A percentile compares a stretch with the other conserved stretches of the same genome.
Conservation (phyloP, 1,140 invertebrate species). For the Meloidogyne chitwoodi region DNA sequence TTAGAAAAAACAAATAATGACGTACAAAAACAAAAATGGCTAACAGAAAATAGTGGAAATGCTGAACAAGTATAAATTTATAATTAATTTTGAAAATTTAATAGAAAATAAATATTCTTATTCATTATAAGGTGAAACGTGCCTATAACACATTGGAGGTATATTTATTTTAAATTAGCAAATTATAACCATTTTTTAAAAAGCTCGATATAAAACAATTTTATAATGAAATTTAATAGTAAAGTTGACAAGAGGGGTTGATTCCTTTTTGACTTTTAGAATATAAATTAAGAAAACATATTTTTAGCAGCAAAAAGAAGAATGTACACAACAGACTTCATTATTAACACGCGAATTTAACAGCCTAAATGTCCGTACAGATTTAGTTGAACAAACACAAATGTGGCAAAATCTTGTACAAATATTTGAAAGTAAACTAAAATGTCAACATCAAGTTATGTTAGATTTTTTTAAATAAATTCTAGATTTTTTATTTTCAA, state of each 20-base stretch:
- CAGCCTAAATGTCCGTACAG: neutral
- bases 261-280: too few species aligned
- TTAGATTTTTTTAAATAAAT: neutral
- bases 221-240: neutral
- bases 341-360: constrained; percentile 17
- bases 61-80: constrained; percentile 19
- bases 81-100: neutral
- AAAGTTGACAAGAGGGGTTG: too few species aligned
- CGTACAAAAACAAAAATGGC: constrained; percentile 31
- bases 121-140: neutral
- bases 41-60: constrained; percentile 26
- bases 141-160: neutral
- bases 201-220: constrained; percentile 13
- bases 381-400: constrained; percentile 30
- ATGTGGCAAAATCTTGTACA: constrained; percentile 45
- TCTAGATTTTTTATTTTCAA: neutral
- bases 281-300: neutral
- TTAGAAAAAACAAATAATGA: constrained; percentile 21
- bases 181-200: neutral
- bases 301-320: constrained; percentile 15
- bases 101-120: neutral
- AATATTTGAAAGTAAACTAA: constrained; percentile 35
- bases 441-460: neutral
- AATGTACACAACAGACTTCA: constrained; percentile 27
- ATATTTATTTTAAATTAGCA: neutral